Evolutionary conservation across 2,113 vertebrate genomes (phyloP).

Genomic region (Pseudorectes ferrugineus): DNA sequence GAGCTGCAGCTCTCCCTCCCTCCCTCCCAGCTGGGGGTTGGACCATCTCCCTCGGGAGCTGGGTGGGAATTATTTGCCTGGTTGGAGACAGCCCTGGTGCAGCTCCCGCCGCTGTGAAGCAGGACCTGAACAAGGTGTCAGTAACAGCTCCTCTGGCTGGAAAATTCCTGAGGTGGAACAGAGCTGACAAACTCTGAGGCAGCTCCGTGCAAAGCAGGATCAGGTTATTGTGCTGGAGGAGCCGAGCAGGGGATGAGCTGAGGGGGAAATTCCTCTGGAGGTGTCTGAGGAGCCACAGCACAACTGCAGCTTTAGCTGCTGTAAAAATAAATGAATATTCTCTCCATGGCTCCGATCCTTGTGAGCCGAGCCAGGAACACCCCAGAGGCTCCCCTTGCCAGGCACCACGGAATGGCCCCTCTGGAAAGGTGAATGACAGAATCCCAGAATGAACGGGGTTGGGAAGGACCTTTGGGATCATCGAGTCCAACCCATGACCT

Average conservation of each 20-base stretch:
- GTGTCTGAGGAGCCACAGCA: background rate
- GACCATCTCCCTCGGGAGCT: background rate
- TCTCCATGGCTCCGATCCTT: background rate
- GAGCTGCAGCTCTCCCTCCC: background rate
- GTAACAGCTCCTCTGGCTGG: background rate
- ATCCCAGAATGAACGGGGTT: background rate
- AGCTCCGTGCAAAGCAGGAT: background rate
- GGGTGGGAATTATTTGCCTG: background rate
- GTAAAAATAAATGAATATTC: background rate
- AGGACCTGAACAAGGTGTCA: background rate
- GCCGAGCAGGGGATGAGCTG: background rate
- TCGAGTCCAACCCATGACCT: background rate
- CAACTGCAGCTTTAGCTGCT: background rate
- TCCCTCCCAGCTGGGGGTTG: background rate
- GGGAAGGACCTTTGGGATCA: background rate
- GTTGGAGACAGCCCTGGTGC: background rate
- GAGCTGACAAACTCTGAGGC: background rate
- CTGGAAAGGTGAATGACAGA: background rate
- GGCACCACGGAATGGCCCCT: accelerated
- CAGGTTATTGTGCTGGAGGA: background rate
- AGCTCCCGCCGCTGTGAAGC: accelerated
- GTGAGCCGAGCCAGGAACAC: background rate
- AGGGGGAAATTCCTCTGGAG: background rate
- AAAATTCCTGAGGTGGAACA: background rate
- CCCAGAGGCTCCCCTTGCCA: background rate